These are phyloP conservation scores for Papilio aristodemus DNA, from an alignment of 1,140 invertebrate genomes.

Conservation along the genomic window DNA sequence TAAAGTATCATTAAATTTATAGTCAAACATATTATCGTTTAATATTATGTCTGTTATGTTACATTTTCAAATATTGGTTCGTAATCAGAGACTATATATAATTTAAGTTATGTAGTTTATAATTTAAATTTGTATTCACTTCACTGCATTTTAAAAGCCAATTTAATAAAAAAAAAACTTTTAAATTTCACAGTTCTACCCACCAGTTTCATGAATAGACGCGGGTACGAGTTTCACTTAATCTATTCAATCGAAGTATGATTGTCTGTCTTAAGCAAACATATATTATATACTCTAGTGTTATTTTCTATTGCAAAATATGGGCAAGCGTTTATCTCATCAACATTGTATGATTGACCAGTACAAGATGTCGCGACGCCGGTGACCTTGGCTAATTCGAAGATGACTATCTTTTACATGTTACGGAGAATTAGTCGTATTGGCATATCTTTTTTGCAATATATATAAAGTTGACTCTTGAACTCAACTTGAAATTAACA, in stretches of 20 bases:
- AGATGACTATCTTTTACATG: conserved; percentile 46
- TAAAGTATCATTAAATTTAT: too few species aligned
- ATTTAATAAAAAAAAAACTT: conserved; percentile 8
- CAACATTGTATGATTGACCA: conserved; percentile 57
- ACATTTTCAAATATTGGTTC: too few species aligned
- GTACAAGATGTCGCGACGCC: conserved; percentile 48
- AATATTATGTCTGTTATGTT: too few species aligned
- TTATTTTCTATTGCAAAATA: conserved; percentile 59
- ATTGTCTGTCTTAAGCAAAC: conserved; percentile 46
- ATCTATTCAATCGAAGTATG: conserved; percentile 45
- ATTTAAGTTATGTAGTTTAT: too few species aligned
- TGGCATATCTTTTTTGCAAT: conserved; percentile 6
- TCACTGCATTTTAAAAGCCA: not conserved
- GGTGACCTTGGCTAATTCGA: conserved; percentile 47
- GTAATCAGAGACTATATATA: too few species aligned
- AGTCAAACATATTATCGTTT: too few species aligned
- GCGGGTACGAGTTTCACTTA: conserved; percentile 33
- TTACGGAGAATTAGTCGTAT: conserved; percentile 29
- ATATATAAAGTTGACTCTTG: not conserved
- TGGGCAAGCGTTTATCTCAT: conserved; percentile 52
- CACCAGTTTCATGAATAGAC: conserved; percentile 49
- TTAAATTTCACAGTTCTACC: conserved; percentile 33
- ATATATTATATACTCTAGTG: conserved; percentile 61
- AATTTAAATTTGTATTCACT: too few species aligned
- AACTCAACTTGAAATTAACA: not conserved